phyloP scores from a whole-genome alignment of 2,113 vertebrate genomes.

The Corvus cornix region DNA sequence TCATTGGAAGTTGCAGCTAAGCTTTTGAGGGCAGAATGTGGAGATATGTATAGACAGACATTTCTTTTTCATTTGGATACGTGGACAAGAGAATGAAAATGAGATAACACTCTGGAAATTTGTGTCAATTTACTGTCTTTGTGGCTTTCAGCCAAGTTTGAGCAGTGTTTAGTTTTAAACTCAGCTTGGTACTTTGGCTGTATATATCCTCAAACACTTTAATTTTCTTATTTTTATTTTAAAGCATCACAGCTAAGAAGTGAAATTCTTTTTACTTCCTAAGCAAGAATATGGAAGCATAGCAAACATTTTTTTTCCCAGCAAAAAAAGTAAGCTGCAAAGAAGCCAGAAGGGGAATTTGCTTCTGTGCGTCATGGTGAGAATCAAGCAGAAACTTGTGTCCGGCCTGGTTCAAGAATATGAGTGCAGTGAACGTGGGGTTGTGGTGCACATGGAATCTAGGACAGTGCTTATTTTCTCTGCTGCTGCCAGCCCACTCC shows the following conservation, averaged over 20 bases:
- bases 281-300: background rate
- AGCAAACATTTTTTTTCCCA: background rate
- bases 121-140: background rate
- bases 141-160: background rate
- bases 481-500: constrained; percentile 23
- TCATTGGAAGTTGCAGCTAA: background rate
- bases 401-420: background rate
- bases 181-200: background rate
- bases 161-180: background rate
- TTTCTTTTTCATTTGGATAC: background rate
- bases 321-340: background rate
- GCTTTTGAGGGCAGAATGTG: background rate
- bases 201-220: background rate
- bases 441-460: background rate
- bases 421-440: background rate
- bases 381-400: background rate
- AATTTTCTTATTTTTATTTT: background rate
- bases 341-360: background rate
- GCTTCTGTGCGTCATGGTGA: background rate
- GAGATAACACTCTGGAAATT: background rate
- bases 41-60: background rate
- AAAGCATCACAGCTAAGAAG: background rate
- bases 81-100: background rate
- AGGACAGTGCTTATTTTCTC: constrained; percentile 10
- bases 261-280: background rate